A percentile compares a stretch with the other conserved stretches of the same genome.
These are phyloP conservation scores for Dynastes hyllus DNA, from an alignment of 2,888 invertebrate genomes.

Conservation along the genomic window DNA sequence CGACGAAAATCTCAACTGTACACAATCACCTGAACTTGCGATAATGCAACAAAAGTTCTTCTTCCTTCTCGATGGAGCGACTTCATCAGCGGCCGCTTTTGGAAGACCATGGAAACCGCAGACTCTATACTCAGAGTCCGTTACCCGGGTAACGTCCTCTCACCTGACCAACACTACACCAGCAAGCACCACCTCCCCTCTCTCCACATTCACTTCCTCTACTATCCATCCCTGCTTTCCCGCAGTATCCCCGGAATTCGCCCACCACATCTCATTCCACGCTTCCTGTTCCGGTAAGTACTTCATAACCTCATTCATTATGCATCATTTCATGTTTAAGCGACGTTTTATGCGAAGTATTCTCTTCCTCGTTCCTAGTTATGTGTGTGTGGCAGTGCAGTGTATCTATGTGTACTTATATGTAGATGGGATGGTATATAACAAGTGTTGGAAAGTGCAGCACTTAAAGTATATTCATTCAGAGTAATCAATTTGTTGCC, in stretches of 20 bases:
- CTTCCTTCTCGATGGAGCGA: background rate
- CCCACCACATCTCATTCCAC: conserved; percentile 37
- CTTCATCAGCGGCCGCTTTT: conserved; percentile 29
- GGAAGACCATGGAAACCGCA: conserved; percentile 59
- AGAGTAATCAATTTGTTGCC: no score
- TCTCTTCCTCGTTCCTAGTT: conserved; percentile 59
- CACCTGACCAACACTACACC: conserved; percentile 61
- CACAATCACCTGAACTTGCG: no score
- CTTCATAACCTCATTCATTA: conserved; percentile 63
- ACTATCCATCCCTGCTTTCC: background rate
- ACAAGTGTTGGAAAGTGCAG: no score
- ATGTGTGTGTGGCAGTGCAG: conserved; percentile 50
- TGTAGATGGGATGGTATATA: background rate
- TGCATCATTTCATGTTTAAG: conserved; percentile 62
- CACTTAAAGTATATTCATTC: no score
- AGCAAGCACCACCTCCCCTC: conserved; percentile 49
- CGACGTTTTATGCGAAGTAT: conserved; percentile 59
- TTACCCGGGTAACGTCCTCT: conserved; percentile 62
- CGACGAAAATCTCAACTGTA: no score
- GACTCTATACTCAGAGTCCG: conserved; percentile 60
- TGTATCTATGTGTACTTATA: background rate
- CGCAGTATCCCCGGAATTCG: background rate
- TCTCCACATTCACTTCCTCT: background rate
- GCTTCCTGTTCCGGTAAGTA: conserved; percentile 62
- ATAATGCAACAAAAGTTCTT: no score